phyloP scores from a whole-genome alignment of 2,888 invertebrate species.

The Arctia plantaginis region DNA sequence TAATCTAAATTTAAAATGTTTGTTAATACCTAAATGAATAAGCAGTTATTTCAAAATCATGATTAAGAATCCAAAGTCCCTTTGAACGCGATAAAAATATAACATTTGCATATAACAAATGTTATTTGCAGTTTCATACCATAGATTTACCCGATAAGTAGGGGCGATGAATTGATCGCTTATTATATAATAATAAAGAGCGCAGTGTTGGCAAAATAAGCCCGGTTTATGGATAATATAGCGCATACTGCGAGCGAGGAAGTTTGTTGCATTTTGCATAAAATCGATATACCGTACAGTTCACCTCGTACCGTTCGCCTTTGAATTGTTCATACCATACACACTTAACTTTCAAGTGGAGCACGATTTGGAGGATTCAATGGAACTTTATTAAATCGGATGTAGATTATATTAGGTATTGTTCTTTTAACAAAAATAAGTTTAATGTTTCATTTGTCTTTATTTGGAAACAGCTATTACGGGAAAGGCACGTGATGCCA shows the following conservation, averaged over 20 bases:
- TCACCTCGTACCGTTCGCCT: slow-evolving; percentile 51
- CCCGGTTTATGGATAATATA: slow-evolving; percentile 72
- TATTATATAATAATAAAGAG: slow-evolving; percentile 69
- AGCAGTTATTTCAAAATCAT: background rate
- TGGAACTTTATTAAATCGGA: slow-evolving; percentile 2
- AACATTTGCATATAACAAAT: slow-evolving; percentile 11
- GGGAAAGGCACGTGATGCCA: background rate
- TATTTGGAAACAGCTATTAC: background rate
- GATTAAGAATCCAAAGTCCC: background rate
- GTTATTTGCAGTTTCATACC: slow-evolving; percentile 46
- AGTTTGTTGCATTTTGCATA: slow-evolving; percentile 82
- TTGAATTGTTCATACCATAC: slow-evolving; percentile 41
- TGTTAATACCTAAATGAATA: background rate
- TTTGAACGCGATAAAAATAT: background rate
- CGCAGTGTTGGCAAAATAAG: slow-evolving; percentile 65
- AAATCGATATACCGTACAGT: slow-evolving; percentile 75
- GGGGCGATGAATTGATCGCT: slow-evolving; percentile 67
- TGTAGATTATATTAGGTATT: background rate
- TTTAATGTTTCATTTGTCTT: background rate
- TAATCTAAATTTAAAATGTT: background rate
- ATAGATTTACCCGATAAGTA: slow-evolving; percentile 62
- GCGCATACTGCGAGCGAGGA: slow-evolving; percentile 62
- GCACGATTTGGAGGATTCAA: background rate
- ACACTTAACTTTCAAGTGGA: slow-evolving; percentile 21
- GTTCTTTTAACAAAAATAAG: too few species aligned